These are phyloP conservation scores for Scaptomyza flava DNA, from an alignment of 2,888 invertebrate genomes.

Conservation along the genomic window DNA sequence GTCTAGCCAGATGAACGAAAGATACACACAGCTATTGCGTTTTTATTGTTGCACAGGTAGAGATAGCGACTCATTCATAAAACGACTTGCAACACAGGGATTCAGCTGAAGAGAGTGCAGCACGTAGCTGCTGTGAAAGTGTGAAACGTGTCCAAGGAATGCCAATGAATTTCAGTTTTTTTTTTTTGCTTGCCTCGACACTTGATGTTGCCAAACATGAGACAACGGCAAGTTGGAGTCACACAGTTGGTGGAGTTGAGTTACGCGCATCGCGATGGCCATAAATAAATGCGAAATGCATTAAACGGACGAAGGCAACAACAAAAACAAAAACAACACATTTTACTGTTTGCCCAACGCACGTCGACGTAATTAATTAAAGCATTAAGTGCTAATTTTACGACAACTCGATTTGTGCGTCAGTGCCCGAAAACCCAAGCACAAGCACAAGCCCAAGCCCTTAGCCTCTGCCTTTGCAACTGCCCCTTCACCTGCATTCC, in stretches of 20 bases:
- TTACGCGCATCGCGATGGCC: constrained; percentile 75
- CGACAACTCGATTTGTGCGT: constrained; percentile 81
- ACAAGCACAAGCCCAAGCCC: constrained; percentile 9
- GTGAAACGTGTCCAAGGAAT: constrained; percentile 76
- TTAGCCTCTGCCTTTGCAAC: neutral
- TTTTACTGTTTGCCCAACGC: constrained; percentile 55
- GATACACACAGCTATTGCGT: constrained; percentile 14
- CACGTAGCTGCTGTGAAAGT: constrained; percentile 67
- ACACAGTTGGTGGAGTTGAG: constrained; percentile 52
- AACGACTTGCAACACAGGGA: constrained; percentile 27
- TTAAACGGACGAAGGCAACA: constrained; percentile 62
- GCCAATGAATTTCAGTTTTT: constrained; percentile 64
- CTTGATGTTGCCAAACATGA: constrained; percentile 74
- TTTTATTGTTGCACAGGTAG: constrained; percentile 43
- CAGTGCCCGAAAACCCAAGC: constrained; percentile 22
- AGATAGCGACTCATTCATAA: constrained; percentile 62
- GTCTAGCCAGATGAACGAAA: constrained; percentile 28
- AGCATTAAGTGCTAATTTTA: constrained; percentile 81
- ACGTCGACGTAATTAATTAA: constrained; percentile 80
- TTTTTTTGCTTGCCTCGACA: constrained; percentile 61
- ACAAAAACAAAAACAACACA: constrained; percentile 45
- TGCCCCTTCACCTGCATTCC: constrained; percentile 4
- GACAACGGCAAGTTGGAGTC: constrained; percentile 22
- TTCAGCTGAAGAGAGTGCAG: constrained; percentile 14
- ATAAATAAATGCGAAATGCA: constrained; percentile 80